Evolutionary conservation across 2,888 invertebrate genomes (phyloP), one percentile per base, ranked within the genome.

Genomic region (Brachyopa scutellaris): DNA sequence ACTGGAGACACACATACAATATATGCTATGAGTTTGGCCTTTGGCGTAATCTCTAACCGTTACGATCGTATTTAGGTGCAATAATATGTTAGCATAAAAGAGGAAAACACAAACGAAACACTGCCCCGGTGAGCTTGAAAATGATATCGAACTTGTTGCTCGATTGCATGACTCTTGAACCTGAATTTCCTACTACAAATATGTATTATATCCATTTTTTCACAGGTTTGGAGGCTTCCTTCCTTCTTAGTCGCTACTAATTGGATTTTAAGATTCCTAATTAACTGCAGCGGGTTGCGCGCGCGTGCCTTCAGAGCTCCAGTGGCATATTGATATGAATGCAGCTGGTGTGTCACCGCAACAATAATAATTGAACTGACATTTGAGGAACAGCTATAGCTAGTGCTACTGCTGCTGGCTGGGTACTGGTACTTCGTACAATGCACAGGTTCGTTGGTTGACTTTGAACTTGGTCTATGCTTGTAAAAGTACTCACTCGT

Each of bases 401-500:
- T 11, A 29, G 31, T 23, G 53, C 33, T 55, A n/a, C n/a, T n/a
- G n/a, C n/a, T n/a, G 31, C 13, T 47, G 42, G 8, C 17, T 15
- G 23, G 47, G 29, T 49, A 29, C 17, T 23, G 11, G 7, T 40
- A n/a, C 13, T 23, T 26, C 57, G n/a, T 19, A 36, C 53, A 62
- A 19, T 49, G 49, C 53, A 67, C 66, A 62, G 74, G 79, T 80
- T 80, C 79, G 67, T 62, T 74, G 55, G 4, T 57, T 80, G 79
- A 69, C 79, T 80, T 80, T 80, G 79, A 80, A 80, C 79, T 80
- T 80, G 79, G 62, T 69, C 67, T 57, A 67, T 55, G 73, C 29
- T 38, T 45, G 42, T 72, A 57, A n/a, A n/a, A n/a, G n/a, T n/a
- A n/a, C n/a, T n/a, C n/a, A n/a, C 64, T 64, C 19, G 55, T 9